Evolutionary conservation across 2,113 vertebrate genomes (phyloP).

Genomic region (Dascyllus trimaculatus): DNA sequence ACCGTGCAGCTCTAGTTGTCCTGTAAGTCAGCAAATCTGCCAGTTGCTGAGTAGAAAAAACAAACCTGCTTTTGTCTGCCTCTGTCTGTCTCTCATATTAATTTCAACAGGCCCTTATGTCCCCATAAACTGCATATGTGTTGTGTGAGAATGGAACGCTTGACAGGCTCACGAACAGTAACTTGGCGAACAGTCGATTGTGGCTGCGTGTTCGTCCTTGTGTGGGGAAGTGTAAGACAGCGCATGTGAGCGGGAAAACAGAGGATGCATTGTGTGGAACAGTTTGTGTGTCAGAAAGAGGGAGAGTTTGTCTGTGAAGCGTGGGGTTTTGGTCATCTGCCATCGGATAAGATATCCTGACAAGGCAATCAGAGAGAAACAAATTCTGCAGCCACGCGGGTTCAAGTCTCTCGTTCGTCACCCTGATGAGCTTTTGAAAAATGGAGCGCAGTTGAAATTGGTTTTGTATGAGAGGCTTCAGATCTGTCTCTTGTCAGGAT

Average conservation of each 20-base stretch:
- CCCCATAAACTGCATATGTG: background rate
- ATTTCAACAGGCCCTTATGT: background rate
- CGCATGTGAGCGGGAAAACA: conserved; percentile 31
- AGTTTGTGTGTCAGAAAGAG: conserved; percentile 45
- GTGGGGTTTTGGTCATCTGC: conserved; percentile 81
- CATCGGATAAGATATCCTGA: conserved; percentile 84
- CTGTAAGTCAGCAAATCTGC: background rate
- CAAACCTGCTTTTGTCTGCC: background rate
- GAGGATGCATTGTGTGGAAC: conserved; percentile 58
- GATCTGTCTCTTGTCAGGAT: conserved; percentile 84
- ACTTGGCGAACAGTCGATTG: conserved; percentile 19
- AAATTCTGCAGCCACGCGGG: conserved; percentile 79
- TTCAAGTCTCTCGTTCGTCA: conserved; percentile 82
- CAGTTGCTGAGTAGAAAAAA: background rate
- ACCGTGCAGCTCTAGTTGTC: background rate
- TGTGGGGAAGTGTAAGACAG: conserved; percentile 38
- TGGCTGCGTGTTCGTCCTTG: conserved; percentile 13
- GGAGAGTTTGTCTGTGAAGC: conserved; percentile 63
- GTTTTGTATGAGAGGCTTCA: conserved; percentile 84
- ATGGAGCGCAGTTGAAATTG: conserved; percentile 83
- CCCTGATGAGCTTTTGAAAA: conserved; percentile 87
- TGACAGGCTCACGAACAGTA: background rate
- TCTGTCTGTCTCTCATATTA: conserved; percentile 15
- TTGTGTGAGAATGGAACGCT: background rate
- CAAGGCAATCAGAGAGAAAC: conserved; percentile 86